Percentiles rank a stretch among this genome's conserved stretches.
These are phyloP conservation scores for Tiliacea citrago DNA, from an alignment of 2,888 invertebrate species.

Conservation along the genomic window DNA sequence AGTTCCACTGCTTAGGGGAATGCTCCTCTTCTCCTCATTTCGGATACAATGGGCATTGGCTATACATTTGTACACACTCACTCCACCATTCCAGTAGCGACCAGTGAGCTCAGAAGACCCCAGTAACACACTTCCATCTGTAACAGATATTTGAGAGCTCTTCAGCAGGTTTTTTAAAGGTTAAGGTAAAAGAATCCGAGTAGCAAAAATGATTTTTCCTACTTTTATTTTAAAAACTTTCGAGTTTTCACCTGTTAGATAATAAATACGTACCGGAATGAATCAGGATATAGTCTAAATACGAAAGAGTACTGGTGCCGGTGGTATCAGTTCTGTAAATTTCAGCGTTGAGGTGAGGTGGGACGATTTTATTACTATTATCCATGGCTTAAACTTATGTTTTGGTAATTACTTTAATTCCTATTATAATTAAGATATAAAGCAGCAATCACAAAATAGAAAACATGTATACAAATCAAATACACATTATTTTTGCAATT, in stretches of 20 bases:
- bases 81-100: constrained; percentile 87
- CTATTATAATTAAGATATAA: constrained; percentile 14
- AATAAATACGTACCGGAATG: constrained; percentile 75
- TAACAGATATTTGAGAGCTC: constrained; percentile 47
- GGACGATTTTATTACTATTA: constrained; percentile 81
- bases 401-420: constrained; percentile 22
- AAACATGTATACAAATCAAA: constrained; percentile 30
- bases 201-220: not conserved
- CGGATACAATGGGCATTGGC: constrained; percentile 70
- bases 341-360: constrained; percentile 88
- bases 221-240: not conserved
- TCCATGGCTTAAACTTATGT: constrained; percentile 72
- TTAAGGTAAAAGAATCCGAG: not conserved
- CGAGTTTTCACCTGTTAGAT: not conserved
- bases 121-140: constrained; percentile 85
- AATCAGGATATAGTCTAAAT: constrained; percentile 83
- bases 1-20: constrained; percentile 80
- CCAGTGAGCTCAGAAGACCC: constrained; percentile 88
- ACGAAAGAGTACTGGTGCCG: constrained; percentile 78
- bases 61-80: constrained; percentile 77
- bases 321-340: constrained; percentile 84
- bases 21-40: constrained; percentile 74
- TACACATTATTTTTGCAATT: constrained; percentile 34
- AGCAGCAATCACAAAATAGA: constrained; percentile 23
- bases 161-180: not conserved